Conservation (phyloP, 2,888 invertebrate species). For the Acanthococcus lagerstroemiae region DNA sequence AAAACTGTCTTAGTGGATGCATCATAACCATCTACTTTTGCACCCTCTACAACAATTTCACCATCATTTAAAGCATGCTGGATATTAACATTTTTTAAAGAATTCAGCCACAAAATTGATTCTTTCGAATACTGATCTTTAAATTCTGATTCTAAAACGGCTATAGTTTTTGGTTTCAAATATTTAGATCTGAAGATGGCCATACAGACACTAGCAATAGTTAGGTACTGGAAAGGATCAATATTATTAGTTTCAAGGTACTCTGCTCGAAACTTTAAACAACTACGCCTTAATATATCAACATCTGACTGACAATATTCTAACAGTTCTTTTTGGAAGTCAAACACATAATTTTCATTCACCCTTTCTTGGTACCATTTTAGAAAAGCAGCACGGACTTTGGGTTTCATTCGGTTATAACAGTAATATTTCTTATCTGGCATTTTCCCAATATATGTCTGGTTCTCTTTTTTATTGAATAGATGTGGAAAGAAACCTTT, state of each 20-base stretch:
- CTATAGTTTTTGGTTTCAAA: background rate
- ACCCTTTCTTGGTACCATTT: slow-evolving; percentile 35
- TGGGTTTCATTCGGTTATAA: slow-evolving; percentile 34
- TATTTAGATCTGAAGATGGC: slow-evolving; percentile 33
- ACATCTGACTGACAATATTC: slow-evolving; percentile 37
- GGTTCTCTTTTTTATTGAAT: slow-evolving; percentile 37
- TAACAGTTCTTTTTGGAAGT: slow-evolving; percentile 38
- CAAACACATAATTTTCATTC: slow-evolving; percentile 34
- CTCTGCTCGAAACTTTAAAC: slow-evolving; percentile 36
- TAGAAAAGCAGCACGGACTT: slow-evolving; percentile 33
- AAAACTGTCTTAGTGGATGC: background rate
- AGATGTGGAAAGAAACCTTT: slow-evolving; percentile 38
- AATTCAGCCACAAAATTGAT: background rate
- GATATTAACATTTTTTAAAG: background rate
- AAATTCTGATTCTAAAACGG: too few relatives aligned
- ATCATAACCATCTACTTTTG: background rate
- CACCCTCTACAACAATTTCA: background rate
- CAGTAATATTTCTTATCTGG: slow-evolving; percentile 35
- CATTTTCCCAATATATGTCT: slow-evolving; percentile 36
- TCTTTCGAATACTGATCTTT: background rate
- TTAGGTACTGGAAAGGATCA: slow-evolving; percentile 37
- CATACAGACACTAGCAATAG: slow-evolving; percentile 37
- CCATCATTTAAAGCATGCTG: background rate
- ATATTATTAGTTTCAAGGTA: slow-evolving; percentile 36
- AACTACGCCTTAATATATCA: slow-evolving; percentile 37